A percentile compares a stretch with the other conserved stretches of the same genome.
Conservation (phyloP, 2,797 vertebrate species). For the Macroramphosus scolopax region DNA sequence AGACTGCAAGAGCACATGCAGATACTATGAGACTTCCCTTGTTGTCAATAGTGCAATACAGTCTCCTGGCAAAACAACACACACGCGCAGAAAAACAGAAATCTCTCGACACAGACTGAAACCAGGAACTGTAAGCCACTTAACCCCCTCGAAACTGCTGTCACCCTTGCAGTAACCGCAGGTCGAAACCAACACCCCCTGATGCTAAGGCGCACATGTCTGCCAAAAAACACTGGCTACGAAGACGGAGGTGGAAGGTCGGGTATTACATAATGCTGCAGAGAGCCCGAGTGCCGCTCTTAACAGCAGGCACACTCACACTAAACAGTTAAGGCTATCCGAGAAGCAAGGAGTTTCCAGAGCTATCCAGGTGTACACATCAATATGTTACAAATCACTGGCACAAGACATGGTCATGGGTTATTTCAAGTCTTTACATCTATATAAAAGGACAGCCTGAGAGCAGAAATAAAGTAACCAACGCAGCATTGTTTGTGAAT, state of each 20-base stretch:
- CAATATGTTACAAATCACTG: conserved; percentile 2
- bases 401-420: background rate
- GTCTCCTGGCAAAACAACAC: conserved; percentile 7
- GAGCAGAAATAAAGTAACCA: conserved; percentile 12
- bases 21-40: conserved; percentile 32
- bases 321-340: conserved; percentile 27
- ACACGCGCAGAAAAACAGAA: conserved; percentile 8
- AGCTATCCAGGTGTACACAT: conserved; percentile 8
- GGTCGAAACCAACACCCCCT: conserved; percentile 64
- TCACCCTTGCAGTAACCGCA: conserved; percentile 57
- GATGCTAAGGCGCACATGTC: conserved; percentile 46
- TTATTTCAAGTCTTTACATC: no score
- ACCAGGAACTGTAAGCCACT: conserved; percentile 61
- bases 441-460: conserved; percentile 2
- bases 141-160: conserved; percentile 61
- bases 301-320: conserved; percentile 31
- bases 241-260: conserved; percentile 69
- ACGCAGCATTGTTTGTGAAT: conserved; percentile 7
- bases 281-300: conserved; percentile 47
- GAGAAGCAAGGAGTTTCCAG: conserved; percentile 21
- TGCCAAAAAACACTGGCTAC: conserved; percentile 58
- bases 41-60: conserved; percentile 13
- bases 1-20: conserved; percentile 45
- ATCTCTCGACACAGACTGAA: conserved; percentile 50
- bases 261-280: conserved; percentile 71